Evolutionary conservation across 1,140 invertebrate species (phyloP).

Genomic region (Drosophila sproati): DNA sequence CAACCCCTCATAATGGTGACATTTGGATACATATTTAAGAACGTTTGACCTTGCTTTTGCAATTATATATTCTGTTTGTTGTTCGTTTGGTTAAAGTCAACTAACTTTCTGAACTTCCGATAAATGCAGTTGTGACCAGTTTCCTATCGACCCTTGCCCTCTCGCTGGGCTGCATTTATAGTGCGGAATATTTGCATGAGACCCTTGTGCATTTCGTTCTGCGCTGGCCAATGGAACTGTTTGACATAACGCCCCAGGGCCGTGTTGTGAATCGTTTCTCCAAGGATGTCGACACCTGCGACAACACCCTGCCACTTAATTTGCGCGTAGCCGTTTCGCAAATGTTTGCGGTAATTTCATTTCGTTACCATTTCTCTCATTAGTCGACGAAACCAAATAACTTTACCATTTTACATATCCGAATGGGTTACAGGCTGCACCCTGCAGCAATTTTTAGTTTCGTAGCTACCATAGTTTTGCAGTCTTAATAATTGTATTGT

Average conservation of each 20-base stretch:
- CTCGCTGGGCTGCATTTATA: conserved; percentile 82
- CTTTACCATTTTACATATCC: too few relatives aligned
- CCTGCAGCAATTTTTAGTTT: too few relatives aligned
- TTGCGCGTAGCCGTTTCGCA: conserved; percentile 80
- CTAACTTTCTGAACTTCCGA: background rate
- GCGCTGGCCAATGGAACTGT: conserved; percentile 90
- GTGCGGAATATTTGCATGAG: conserved; percentile 86
- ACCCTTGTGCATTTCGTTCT: conserved; percentile 87
- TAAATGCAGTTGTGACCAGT: conserved; percentile 73
- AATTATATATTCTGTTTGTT: background rate
- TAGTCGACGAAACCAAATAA: background rate
- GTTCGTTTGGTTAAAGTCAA: background rate
- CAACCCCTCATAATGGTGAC: background rate
- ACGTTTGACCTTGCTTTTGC: background rate
- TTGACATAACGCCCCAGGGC: conserved; percentile 91
- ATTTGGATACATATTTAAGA: background rate
- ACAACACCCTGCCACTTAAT: conserved; percentile 85
- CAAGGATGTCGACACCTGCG: conserved; percentile 90
- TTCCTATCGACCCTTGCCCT: conserved; percentile 76
- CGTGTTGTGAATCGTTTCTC: conserved; percentile 91
- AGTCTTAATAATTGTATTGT: background rate
- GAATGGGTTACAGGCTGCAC: conserved; percentile 4
- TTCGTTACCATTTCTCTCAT: conserved; percentile 4
- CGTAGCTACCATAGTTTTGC: background rate
- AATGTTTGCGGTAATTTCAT: conserved; percentile 78